These are phyloP conservation scores for Micropoecilia bifurca DNA, from an alignment of 2,797 vertebrate genomes.

Conservation along the genomic window DNA sequence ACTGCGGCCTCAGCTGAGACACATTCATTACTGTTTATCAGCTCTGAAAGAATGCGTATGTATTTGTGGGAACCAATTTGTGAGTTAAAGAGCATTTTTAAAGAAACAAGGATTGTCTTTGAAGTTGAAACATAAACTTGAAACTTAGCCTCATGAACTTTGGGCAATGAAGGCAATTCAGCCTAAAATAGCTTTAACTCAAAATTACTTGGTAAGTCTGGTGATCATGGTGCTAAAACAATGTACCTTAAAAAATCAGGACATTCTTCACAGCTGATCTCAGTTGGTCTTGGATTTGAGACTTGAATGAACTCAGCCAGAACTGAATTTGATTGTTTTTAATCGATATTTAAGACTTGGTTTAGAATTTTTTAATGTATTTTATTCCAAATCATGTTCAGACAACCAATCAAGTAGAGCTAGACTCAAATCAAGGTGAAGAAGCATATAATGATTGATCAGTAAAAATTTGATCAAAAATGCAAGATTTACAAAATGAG, in stretches of 20 bases:
- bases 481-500: not conserved
- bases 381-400: not conserved
- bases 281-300: not conserved
- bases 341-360: not conserved
- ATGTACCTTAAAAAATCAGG: not conserved
- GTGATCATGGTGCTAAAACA: not conserved
- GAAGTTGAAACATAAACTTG: not conserved
- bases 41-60: conserved; percentile 11
- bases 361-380: not conserved
- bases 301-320: not conserved
- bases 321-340: not conserved
- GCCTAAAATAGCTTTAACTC: not conserved
- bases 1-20: conserved; percentile 38
- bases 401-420: not conserved
- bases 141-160: not conserved
- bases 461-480: not conserved
- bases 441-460: not conserved
- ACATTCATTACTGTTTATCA: conserved; percentile 48
- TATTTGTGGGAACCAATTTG: conserved; percentile 36
- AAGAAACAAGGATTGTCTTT: not conserved
- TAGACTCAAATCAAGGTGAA: not conserved
- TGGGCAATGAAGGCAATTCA: not conserved
- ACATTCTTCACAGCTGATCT: not conserved
- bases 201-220: not conserved
- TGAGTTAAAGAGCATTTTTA: not conserved